Evolutionary conservation across 2,797 vertebrate species (phyloP), one percentile per base, ranked within the genome.

Genomic region (Gymnocypris eckloni): DNA sequence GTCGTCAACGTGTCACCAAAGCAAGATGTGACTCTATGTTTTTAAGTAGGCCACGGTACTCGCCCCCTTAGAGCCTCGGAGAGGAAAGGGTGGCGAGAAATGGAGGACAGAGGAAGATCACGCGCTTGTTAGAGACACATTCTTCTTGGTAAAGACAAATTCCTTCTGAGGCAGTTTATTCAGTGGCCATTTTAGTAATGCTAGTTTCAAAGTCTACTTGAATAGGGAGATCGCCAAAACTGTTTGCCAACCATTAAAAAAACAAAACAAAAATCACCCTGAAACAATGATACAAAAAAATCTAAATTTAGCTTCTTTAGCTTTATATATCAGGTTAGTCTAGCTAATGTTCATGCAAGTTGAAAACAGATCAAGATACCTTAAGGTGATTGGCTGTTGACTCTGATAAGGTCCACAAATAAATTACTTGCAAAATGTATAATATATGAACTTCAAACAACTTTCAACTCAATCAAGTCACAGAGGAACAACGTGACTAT

Each of bases 71-170:
- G 18, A 70, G 56, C 75, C 50, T 75, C 15, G 28, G 52, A 81
- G 79, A 56, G 76, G 22, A 59, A 85, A 67, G 64, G 82, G 41
- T 43, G 4, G 50, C 12, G 76, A 79, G 81, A 78, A 64, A 78
- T 12, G 54, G 80, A 85, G 59, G 75, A 79, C 76, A 33, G 73
- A 79, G 87, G 77, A 88, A 79, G 83, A 82, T 77, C 61, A 12
- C 71, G 76, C 20, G 3, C 4, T 61, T 45, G 20, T 52, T 43
- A 75, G 15, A 64, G 28, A 2, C 33, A 61, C 16, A 37, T 33
- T 28, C 48, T 84, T 48, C 25, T 50, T 37, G 16, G 50, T 64
- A 28, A 54, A 66, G 52, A 77, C 13, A 25, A 81, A 69, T 41
- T 73, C 25, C 22, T 83, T 83, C 25, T 83, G 25, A 59, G 59